phyloP scores from a whole-genome alignment of 2,888 invertebrate genomes.

The Ormyrus rosae region DNA sequence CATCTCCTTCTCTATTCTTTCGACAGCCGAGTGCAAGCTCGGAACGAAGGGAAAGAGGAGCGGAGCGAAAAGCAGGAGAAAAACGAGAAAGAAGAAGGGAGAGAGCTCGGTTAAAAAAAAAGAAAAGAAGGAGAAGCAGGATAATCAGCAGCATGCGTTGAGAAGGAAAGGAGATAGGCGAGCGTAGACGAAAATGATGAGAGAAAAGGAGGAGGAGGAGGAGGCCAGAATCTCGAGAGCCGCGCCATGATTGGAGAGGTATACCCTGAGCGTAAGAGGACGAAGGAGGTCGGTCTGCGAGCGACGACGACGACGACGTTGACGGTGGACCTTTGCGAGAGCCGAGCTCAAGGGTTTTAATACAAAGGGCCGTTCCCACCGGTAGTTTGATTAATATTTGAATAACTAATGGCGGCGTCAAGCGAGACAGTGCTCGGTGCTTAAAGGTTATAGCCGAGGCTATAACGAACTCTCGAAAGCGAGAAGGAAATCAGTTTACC shows the following conservation, averaged over 20 bases:
- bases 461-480: constrained; percentile 37
- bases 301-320: too few relatives aligned
- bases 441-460: constrained; percentile 46
- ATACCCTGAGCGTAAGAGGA: background rate
- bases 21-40: background rate
- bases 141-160: constrained; percentile 4
- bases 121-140: background rate
- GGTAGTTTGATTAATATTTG: constrained; percentile 60
- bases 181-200: background rate
- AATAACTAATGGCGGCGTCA: constrained; percentile 58
- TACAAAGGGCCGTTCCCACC: constrained; percentile 53
- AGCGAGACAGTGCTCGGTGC: constrained; percentile 36
- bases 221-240: constrained; percentile 38
- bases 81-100: background rate
- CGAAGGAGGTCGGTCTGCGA: background rate
- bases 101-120: constrained; percentile 3
- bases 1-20: background rate
- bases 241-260: constrained; percentile 36
- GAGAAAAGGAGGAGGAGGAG: background rate
- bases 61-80: background rate
- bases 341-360: constrained; percentile 53
- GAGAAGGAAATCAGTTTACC: constrained; percentile 43
- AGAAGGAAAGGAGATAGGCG: background rate
- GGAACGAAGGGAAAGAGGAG: too few relatives aligned
- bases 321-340: constrained; percentile 24